These are phyloP conservation scores for Alexandromys fortis DNA, from an alignment of 2,113 vertebrate species.

Conservation along the genomic window DNA sequence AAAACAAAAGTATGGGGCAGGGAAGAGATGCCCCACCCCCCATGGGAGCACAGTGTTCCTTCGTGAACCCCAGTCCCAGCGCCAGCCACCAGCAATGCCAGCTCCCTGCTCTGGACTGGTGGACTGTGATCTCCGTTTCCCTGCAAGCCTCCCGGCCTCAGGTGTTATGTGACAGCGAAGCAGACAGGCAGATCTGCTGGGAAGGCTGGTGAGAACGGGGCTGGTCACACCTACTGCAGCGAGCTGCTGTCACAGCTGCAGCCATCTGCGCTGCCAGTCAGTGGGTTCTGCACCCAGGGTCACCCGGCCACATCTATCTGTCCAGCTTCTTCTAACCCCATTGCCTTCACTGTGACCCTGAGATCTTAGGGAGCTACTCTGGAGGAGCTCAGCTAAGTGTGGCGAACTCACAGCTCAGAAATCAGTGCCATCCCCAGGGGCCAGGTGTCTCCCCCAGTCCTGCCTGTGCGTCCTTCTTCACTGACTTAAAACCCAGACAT, in stretches of 20 bases:
- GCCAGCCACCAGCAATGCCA: not conserved
- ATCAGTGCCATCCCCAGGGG: not conserved
- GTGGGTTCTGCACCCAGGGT: no score
- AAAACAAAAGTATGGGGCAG: not conserved
- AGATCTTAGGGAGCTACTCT: not conserved
- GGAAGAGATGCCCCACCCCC: not conserved
- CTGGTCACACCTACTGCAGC: not conserved
- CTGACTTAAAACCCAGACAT: not conserved
- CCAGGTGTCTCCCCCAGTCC: fast-evolving
- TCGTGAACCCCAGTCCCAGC: not conserved
- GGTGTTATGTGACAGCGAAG: not conserved
- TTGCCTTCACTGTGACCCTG: not conserved
- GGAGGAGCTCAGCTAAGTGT: not conserved
- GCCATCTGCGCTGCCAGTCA: not conserved
- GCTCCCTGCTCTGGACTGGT: not conserved
- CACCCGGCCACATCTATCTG: no score
- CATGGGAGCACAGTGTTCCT: not conserved
- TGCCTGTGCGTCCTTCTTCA: not conserved
- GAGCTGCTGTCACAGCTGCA: not conserved
- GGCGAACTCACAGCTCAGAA: not conserved
- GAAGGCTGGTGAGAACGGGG: not conserved
- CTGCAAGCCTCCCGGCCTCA: not conserved
- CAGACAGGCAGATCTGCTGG: not conserved
- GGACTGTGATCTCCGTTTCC: not conserved
- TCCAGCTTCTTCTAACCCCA: no score